A percentile compares a stretch with the other conserved stretches of the same genome.
Conservation (phyloP, 2,113 vertebrate genomes). For the Morone saxatilis region DNA sequence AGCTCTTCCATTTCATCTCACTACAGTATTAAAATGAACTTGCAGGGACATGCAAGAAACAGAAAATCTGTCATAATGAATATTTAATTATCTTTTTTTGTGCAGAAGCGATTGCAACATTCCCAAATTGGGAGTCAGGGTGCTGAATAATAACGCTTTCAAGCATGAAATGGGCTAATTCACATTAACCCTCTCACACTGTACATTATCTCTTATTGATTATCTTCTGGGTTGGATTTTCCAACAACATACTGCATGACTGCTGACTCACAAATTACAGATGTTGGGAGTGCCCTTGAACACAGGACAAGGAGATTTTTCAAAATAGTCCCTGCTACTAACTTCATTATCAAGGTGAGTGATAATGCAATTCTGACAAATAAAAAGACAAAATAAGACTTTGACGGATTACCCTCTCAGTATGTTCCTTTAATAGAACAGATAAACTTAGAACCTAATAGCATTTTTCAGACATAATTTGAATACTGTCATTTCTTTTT, state of each 20-base stretch:
- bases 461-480: conserved; percentile 9
- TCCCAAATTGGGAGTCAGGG: neutral
- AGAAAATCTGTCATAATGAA: neutral
- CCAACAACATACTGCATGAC: neutral
- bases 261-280: conserved; percentile 33
- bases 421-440: neutral
- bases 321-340: conserved; percentile 3
- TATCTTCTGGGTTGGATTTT: neutral
- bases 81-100: neutral
- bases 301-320: conserved; percentile 27
- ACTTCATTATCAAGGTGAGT: conserved; percentile 26
- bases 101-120: neutral
- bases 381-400: conserved; percentile 8
- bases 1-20: neutral
- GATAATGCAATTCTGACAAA: conserved; percentile 20
- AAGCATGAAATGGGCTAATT: neutral
- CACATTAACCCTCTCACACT: neutral
- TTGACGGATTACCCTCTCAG: conserved; percentile 15
- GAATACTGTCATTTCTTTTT: neutral
- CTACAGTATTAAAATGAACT: neutral
- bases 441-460: neutral
- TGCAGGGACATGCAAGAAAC: neutral
- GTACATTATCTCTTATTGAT: neutral
- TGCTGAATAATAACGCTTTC: neutral
- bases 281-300: conserved; percentile 44